Conservation (phyloP, 1,140 invertebrate genomes). For the Lasaia peninsularis region DNA sequence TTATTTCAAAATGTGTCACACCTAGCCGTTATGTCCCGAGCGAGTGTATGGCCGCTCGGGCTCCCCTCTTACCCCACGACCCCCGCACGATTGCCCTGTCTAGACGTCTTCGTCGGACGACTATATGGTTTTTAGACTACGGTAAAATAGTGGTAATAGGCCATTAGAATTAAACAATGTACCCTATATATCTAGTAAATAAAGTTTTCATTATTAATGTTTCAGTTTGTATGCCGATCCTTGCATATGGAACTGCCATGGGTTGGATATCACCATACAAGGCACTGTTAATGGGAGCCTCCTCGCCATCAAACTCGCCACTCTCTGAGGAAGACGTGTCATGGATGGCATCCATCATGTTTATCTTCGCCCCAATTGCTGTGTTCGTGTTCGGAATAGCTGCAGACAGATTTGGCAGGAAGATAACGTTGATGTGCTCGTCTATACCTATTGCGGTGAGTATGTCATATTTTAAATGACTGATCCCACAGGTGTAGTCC, state of each 20-base stretch:
- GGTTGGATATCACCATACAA: conserved; percentile 69
- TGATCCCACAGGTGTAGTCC: too few relatives aligned
- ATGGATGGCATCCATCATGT: conserved; percentile 71
- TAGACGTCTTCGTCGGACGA: too few relatives aligned
- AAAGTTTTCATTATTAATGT: conserved; percentile 9
- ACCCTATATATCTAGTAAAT: conserved; percentile 45
- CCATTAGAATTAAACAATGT: too few relatives aligned
- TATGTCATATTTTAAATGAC: too few relatives aligned
- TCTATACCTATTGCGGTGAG: conserved; percentile 58
- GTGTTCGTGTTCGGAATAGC: conserved; percentile 60
- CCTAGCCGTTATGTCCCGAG: too few relatives aligned
- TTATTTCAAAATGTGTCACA: too few relatives aligned
- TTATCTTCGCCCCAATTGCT: conserved; percentile 64
- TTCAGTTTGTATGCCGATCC: conserved; percentile 63
- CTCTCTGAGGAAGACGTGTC: conserved; percentile 57
- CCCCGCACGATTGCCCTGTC: too few relatives aligned
- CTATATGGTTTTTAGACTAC: too few relatives aligned
- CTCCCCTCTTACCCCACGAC: too few relatives aligned
- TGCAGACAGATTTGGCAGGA: conserved; percentile 60
- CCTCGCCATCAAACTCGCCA: conserved; percentile 35
- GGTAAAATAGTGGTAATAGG: too few relatives aligned
- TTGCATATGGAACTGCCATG: conserved; percentile 62
- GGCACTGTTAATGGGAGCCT: conserved; percentile 47
- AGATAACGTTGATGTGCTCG: conserved; percentile 46
- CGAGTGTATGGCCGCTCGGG: too few relatives aligned